Base-by-base conservation (phyloP, 2,888 invertebrate genomes). In the Galerucella nymphaeae region DNA sequence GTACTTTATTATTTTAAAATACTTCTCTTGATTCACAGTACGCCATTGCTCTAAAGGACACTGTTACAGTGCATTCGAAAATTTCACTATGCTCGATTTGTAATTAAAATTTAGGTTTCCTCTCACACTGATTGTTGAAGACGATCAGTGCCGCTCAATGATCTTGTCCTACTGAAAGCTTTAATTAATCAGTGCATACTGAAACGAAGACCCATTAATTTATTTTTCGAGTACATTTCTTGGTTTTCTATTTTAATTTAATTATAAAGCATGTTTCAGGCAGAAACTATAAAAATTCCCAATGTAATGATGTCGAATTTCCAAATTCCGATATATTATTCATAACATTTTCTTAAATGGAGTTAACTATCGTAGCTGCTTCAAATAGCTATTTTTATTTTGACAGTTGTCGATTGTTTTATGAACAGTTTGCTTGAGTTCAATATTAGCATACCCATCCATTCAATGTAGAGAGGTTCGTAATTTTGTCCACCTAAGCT, bases 81-180 rank as follows among this genome's bases (percentile, higher is more conserved):
- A 68, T 68, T 68, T 68, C 68, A 68, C 68, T 62, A 68, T 61
- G 61, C 50, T 50, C 68, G 68, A 68, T 68, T 68, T 68, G 61
- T 68, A 68, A 68, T 68, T 68, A 68, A 68, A 68, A 68, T 68
- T 68, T 68, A 68, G 53, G 68, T 68, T 67, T 67, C 68, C 68
- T 62, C 68, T 68, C 68, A 53, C 68, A 59, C 59, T 68, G 68
- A 68, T 58, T 61, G 68, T 61, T 68, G 68, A 68, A 62, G 59
- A 59, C 62, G 53, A 68, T 53, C 62, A 62, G 68, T 16, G 48
- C 62, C 55, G 62, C 50, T 61, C 53, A 62, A 68, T 68, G 68
- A 68, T 68, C 59, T 59, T 59, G 67, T 50, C 68, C 62, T 53
- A 61, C 61, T 68, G 68, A 68, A 42, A 68, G 68, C 38, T 68